Evolutionary conservation across 2,888 invertebrate species (phyloP), one percentile per base, ranked within the genome.

Genomic region (Zygaena filipendulae): DNA sequence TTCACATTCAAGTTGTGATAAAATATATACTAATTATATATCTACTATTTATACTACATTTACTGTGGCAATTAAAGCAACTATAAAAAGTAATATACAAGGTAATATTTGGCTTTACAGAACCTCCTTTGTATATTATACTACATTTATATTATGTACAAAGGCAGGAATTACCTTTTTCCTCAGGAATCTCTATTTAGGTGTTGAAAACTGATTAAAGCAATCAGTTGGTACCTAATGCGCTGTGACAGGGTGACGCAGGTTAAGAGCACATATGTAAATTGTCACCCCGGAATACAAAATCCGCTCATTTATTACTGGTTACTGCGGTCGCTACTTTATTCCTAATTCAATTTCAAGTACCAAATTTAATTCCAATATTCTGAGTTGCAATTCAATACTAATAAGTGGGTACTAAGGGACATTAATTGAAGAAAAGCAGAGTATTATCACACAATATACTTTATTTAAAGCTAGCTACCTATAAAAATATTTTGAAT

Each of bases 251-350:
- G 11, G 25, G 20, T 25, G 25, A 25, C 25, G 20, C 25, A 25
- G 19, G 18, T 25, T 25, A 25, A 25, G 19, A 19, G 19, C 25
- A 18, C 18, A 25, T 25, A 25, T 18, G 11, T 18, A 25, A 25
- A 25, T 19, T 20, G 18, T 25, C 19, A 25, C 25, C 19, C 25
- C 18, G 18, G 11, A 25, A 25, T 25, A 25, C 11, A 25, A 25
- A 25, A 25, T 18, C 25, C 12, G 25, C 25, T 25, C 5, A 19
- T 18, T 25, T 16, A 25, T 25, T 18, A 16, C 11, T 11, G 2
- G 25, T 25, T 25, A 25, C 18, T 25, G 11, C 25, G 25, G 25
- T 25, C 25, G 26, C 26, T 26, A 26, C 20, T 26, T 26, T 26
- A 26, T 26, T 26, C 26, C 21, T 3, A 26, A 26, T 20, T 20